A percentile compares a stretch with the other conserved stretches of the same genome.
phyloP scores from a whole-genome alignment of 2,888 invertebrate species.

The Platycnemis pennipes region DNA sequence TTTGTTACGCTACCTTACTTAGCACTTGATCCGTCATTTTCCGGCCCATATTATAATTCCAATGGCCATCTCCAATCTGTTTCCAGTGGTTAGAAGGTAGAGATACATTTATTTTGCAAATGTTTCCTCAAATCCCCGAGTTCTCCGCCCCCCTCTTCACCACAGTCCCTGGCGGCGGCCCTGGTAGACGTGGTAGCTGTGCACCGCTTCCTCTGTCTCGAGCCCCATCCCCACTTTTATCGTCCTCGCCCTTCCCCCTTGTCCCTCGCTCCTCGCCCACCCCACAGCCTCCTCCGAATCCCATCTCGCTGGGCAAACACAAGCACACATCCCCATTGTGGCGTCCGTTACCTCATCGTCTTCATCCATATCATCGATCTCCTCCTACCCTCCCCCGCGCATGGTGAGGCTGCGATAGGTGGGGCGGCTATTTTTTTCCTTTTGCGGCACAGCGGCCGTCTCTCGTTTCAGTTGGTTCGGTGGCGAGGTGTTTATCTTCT shows the following conservation, averaged over 20 bases:
- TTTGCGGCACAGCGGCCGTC: not conserved
- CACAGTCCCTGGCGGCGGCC: not conserved
- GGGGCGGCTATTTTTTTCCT: not conserved
- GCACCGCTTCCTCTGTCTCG: not conserved
- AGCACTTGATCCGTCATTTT: too few relatives aligned
- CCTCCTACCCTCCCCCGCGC: not conserved
- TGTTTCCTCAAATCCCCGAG: not conserved
- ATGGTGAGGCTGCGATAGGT: too few relatives aligned
- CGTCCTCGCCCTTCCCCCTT: not conserved
- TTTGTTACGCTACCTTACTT: too few relatives aligned
- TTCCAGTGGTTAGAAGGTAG: too few relatives aligned
- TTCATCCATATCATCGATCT: not conserved
- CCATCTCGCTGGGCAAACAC: slow-evolving; percentile 64
- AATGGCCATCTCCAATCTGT: too few relatives aligned
- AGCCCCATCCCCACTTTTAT: not conserved
- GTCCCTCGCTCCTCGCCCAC: too few relatives aligned
- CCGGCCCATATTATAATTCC: too few relatives aligned
- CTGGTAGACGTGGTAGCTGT: not conserved
- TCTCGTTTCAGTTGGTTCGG: not conserved
- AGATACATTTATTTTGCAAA: too few relatives aligned
- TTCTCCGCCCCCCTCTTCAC: not conserved
- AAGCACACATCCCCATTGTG: slow-evolving; percentile 47
- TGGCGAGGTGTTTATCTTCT: slow-evolving; percentile 28
- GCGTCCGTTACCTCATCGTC: slow-evolving; percentile 1
- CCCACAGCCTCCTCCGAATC: slow-evolving; percentile 16